Conservation (phyloP, 2,888 invertebrate genomes). For the Nasonia oneida region DNA sequence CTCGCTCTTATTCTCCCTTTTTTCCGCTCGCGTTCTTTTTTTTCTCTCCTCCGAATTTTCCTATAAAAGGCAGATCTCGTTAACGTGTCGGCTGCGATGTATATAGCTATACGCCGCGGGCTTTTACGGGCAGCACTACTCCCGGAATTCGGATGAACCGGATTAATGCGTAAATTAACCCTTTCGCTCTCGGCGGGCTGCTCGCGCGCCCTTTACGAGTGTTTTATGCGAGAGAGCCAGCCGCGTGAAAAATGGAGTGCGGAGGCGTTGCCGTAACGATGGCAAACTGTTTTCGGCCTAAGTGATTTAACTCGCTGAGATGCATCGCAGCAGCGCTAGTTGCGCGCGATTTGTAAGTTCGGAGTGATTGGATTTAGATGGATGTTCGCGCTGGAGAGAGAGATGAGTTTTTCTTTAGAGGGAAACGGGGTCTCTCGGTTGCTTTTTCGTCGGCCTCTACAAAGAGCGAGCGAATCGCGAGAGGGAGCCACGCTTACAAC, state of each 20-base stretch:
- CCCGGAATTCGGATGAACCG: slow-evolving; percentile 31
- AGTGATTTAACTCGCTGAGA: slow-evolving; percentile 5
- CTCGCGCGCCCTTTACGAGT: slow-evolving; percentile 5
- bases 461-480: slow-evolving; percentile 58
- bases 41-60: slow-evolving; percentile 28
- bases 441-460: slow-evolving; percentile 9
- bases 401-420: neutral
- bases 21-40: neutral
- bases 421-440: neutral
- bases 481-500: slow-evolving; percentile 65
- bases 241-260: neutral
- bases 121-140: slow-evolving; percentile 5
- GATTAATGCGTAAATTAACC: slow-evolving; percentile 43
- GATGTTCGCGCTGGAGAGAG: neutral
- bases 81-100: neutral
- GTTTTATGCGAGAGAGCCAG: neutral
- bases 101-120: neutral
- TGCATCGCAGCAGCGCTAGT: neutral
- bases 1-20: neutral
- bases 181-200: neutral
- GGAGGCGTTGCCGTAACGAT: neutral
- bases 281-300: neutral
- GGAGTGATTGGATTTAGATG: neutral
- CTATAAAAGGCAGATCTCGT: slow-evolving; percentile 34
- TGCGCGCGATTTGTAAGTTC: neutral